A percentile compares a stretch with the other conserved stretches of the same genome.
phyloP scores from a whole-genome alignment of 2,888 invertebrate species.

The Caenorhabditis drosophilae region DNA sequence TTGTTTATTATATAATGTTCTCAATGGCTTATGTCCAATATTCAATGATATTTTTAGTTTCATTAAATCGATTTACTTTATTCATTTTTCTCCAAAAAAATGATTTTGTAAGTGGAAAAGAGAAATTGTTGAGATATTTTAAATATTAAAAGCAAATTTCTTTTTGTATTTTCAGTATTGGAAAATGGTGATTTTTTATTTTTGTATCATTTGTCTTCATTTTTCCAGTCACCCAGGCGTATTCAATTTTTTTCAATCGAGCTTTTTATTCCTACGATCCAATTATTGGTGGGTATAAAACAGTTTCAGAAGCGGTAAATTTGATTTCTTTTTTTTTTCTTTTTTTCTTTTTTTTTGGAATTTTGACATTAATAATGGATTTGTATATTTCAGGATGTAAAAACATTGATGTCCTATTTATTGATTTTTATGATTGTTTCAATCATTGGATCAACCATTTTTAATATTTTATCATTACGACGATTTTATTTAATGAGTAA shows the following conservation, averaged over 20 bases:
- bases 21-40: conserved; percentile 29
- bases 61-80: conserved; percentile 25
- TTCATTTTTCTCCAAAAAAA: no score
- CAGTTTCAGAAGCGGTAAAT: conserved; percentile 9
- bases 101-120: background rate
- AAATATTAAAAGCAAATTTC: no score
- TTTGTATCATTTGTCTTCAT: conserved; percentile 1
- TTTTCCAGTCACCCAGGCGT: conserved; percentile 12
- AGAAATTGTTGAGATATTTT: no score
- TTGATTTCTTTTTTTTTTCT: no score
- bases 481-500: no score
- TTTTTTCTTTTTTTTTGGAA: background rate
- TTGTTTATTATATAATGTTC: conserved; percentile 29
- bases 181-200: conserved; percentile 4
- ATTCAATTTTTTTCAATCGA: conserved; percentile 4
- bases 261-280: conserved; percentile 18
- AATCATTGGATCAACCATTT: background rate
- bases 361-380: background rate
- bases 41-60: conserved; percentile 21
- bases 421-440: no score
- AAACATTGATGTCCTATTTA: background rate
- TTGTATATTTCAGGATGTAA: background rate
- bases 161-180: no score
- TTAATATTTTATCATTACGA: background rate
- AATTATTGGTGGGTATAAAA: conserved; percentile 15